Evolutionary conservation across 2,888 invertebrate genomes (phyloP).

Genomic region (Entomobrya multifasciata): DNA sequence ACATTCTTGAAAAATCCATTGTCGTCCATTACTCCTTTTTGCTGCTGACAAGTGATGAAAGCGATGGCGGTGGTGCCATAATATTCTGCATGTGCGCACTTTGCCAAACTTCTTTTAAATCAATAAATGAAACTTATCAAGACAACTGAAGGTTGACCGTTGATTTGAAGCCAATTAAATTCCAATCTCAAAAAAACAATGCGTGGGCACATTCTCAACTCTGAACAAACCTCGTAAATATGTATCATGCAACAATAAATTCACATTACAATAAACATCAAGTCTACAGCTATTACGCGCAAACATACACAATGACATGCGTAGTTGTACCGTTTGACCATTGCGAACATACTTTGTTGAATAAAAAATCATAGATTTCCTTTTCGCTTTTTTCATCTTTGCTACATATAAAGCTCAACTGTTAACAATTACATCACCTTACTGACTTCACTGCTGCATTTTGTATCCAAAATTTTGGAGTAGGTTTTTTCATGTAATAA

Average conservation of each 20-base stretch:
- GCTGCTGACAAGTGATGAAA: no score
- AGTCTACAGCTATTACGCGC: conserved; percentile 17
- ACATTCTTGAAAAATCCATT: no score
- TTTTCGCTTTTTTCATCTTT: neutral
- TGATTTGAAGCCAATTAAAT: conserved; percentile 58
- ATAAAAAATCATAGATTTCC: neutral
- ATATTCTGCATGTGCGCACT: neutral
- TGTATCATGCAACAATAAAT: conserved; percentile 9
- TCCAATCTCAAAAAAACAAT: conserved; percentile 54
- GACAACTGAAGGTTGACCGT: conserved; percentile 1
- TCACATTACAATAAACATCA: conserved; percentile 28
- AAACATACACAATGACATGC: conserved; percentile 2
- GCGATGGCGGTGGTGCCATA: no score
- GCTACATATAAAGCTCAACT: neutral
- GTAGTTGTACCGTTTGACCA: neutral
- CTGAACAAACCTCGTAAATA: conserved; percentile 49
- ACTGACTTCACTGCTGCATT: no score
- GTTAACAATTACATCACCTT: no score
- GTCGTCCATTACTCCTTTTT: no score
- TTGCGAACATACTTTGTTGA: neutral
- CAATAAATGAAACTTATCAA: conserved; percentile 30
- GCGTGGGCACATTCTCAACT: conserved; percentile 35
- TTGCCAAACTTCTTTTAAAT: neutral
- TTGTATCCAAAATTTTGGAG: neutral
- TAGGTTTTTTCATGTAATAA: conserved; percentile 13